Evolutionary conservation across 92 coral and sea anemone genomes (phyloP).

Genomic region (Umimayanthus kanabou): DNA sequence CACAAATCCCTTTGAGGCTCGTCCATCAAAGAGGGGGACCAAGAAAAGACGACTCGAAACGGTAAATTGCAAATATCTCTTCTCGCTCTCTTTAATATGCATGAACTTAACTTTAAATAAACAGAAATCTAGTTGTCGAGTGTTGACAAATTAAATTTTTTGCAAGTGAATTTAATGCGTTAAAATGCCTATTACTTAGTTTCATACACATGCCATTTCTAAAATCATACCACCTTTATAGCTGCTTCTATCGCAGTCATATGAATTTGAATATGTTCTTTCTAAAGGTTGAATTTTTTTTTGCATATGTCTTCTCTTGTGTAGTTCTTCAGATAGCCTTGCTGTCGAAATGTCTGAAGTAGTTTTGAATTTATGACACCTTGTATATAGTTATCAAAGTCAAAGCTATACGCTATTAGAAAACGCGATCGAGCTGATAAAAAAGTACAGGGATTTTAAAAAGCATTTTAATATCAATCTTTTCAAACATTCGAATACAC

Average conservation of each 20-base stretch:
- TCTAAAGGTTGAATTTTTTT: neutral
- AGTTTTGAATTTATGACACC: slow-evolving; percentile 14
- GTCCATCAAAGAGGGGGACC: slow-evolving; percentile 58
- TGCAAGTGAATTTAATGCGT: slow-evolving; percentile 12
- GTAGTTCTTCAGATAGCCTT: neutral
- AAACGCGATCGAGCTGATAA: neutral
- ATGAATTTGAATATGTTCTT: slow-evolving; percentile 5
- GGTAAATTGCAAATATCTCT: slow-evolving; percentile 49
- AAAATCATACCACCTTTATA: neutral
- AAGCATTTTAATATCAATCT: neutral
- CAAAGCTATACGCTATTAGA: neutral
- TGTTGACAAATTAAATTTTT: slow-evolving; percentile 21
- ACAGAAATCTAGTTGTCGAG: slow-evolving; percentile 13
- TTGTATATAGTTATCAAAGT: neutral
- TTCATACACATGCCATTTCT: neutral
- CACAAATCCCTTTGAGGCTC: slow-evolving; percentile 92
- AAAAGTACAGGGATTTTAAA: neutral
- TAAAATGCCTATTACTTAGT: neutral
- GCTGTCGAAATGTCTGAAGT: slow-evolving; percentile 14
- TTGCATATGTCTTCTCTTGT: neutral
- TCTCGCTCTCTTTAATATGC: neutral
- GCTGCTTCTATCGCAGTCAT: neutral
- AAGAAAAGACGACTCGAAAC: slow-evolving; percentile 72
- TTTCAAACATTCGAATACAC: slow-evolving; percentile 3
- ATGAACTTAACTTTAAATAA: neutral